A percentile compares a stretch with the other conserved stretches of the same genome.
Conservation (phyloP, 2,113 vertebrate genomes). For the Sturnus vulgaris region DNA sequence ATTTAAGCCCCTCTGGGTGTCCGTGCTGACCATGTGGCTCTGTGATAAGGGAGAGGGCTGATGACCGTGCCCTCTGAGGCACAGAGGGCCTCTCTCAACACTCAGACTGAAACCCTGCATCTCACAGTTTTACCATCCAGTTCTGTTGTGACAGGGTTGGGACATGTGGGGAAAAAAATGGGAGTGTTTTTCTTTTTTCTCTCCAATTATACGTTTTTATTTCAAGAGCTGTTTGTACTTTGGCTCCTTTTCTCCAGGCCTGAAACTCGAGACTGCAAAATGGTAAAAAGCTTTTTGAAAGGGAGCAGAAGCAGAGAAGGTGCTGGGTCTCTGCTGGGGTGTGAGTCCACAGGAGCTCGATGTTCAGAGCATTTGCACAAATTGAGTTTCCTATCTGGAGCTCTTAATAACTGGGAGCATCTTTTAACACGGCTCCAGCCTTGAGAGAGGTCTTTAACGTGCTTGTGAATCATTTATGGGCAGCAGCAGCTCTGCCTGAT, state of each 20-base stretch:
- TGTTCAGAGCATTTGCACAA: background rate
- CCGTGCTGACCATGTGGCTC: fast-evolving
- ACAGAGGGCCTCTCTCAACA: fast-evolving
- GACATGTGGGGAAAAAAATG: fast-evolving
- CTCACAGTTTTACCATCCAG: background rate
- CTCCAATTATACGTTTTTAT: background rate
- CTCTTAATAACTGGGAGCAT: background rate
- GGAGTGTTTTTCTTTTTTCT: background rate
- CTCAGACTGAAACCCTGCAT: fast-evolving
- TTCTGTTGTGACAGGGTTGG: fast-evolving
- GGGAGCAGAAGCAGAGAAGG: background rate
- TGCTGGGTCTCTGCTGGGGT: background rate
- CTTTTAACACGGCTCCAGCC: background rate
- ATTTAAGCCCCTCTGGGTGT: background rate
- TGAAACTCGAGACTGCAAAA: background rate
- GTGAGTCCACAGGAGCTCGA: fast-evolving
- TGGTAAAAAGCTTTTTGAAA: background rate
- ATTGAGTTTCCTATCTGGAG: background rate
- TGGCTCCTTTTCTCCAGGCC: background rate
- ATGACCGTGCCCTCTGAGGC: background rate
- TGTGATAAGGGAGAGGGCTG: background rate
- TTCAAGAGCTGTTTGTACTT: background rate
- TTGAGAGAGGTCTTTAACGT: background rate
- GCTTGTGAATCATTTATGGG: background rate
- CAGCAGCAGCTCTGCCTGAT: background rate